Base-by-base conservation (phyloP, 1,140 invertebrate species). In the Bombyx mandarina region DNA sequence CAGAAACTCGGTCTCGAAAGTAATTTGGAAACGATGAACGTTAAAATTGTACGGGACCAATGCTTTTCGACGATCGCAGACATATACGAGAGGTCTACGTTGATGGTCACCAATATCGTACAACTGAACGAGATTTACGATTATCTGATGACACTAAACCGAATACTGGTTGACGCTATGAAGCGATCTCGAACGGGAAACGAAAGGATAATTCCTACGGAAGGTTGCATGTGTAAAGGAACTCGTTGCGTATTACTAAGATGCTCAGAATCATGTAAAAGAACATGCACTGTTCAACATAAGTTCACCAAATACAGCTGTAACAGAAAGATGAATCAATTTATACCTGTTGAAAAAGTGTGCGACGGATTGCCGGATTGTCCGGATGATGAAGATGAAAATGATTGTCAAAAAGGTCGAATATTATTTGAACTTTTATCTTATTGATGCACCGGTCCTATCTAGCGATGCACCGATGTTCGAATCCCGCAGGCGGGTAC, bases 281-380 rank as follows among this genome's bases (percentile, higher is more conserved):
- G 69, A n/a, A 61, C 72, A 4, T 86, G 82, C 62, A 26, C 59
- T 5, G 74, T 69, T 9, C 69, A 79, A 52, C 60, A 67, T 6
- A 61, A 61, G 48, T 51, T 81, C n/a, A 83, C 65, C 2, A 66
- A 53, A 57, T 83, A 75, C 56, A 44, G 56, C 45, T 83, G 80
- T 62, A 59, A 65, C 18, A 43, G 43, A 10, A 54, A 49, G n/a
- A 6, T 1, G 9, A 73, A 72, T 45, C 54, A 56, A 18, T 65
- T 61, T 22, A 46, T 79, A 12, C 45, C 69, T 2, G 18, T 79
- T 42, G 63, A 77, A 45, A 54, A 55, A 10, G 57, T 86, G 51
- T 86, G 82, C 58, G 62, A 86, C 45, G 71, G 73, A 10, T 72
- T 64, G 56, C 8, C 44, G 5, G 62, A 83, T 60, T 86, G 82